These are phyloP conservation scores for Gymnobelideus leadbeateri DNA, from an alignment of 2,113 vertebrate genomes.

Conservation along the genomic window DNA sequence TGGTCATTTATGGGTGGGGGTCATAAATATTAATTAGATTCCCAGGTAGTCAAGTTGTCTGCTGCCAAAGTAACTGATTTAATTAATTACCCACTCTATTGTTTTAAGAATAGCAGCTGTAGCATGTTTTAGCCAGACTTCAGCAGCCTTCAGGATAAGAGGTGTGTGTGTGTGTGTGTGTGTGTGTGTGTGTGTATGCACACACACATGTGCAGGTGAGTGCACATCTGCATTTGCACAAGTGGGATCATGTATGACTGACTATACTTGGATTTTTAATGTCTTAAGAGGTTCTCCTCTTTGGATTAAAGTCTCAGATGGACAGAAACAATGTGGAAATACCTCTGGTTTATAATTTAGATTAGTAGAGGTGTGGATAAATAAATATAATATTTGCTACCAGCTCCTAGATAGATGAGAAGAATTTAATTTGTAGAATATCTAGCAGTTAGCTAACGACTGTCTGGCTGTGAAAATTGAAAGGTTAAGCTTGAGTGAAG, in stretches of 20 bases:
- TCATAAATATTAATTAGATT: constrained; percentile 5
- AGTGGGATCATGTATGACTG: neutral
- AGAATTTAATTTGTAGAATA: neutral
- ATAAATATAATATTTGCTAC: neutral
- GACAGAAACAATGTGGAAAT: neutral
- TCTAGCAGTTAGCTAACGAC: neutral
- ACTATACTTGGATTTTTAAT: neutral
- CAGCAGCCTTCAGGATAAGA: neutral
- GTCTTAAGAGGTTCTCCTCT: neutral
- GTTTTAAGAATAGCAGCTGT: neutral
- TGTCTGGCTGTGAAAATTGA: neutral
- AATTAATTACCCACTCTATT: neutral
- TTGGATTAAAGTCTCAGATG: neutral
- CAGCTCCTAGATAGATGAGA: neutral
- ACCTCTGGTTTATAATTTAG: neutral
- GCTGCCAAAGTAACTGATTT: neutral
- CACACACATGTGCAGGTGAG: neutral
- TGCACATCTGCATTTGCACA: neutral
- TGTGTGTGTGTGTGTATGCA: neutral
- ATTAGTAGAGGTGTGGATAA: neutral
- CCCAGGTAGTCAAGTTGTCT: neutral
- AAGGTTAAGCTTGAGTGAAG: neutral
- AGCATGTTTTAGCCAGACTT: neutral
- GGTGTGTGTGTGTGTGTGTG: no score
- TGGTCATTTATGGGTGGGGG: neutral